Percentiles rank a stretch among this genome's conserved stretches.
phyloP scores from a whole-genome alignment of 2,888 invertebrate species.

The Drosophila greeni region DNA sequence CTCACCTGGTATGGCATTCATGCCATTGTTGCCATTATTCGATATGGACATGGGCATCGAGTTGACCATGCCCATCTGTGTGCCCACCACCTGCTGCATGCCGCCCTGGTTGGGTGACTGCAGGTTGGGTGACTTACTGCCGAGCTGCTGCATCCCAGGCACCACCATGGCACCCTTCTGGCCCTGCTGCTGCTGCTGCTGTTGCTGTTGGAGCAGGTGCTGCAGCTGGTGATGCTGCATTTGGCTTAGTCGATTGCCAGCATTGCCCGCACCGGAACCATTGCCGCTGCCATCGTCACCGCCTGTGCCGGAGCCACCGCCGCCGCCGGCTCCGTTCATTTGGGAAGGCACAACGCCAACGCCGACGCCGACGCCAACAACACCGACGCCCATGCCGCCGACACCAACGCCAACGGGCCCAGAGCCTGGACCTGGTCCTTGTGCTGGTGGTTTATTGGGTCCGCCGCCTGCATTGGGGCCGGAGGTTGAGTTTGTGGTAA shows the following conservation, averaged over 20 bases:
- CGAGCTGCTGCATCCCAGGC: conserved; percentile 86
- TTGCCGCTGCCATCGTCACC: conserved; percentile 50
- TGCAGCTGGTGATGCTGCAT: conserved; percentile 82
- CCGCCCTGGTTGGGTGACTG: conserved; percentile 91
- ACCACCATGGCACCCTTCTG: conserved; percentile 76
- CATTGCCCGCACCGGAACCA: conserved; percentile 35
- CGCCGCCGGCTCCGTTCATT: conserved; percentile 83
- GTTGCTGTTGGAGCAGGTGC: conserved; percentile 81
- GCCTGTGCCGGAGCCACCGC: conserved; percentile 69
- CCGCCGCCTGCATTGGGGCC: conserved; percentile 80
- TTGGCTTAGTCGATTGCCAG: conserved; percentile 75
- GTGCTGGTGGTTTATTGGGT: conserved; percentile 87
- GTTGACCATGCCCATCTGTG: conserved; percentile 85
- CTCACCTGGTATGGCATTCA: conserved; percentile 86
- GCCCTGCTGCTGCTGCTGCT: conserved; percentile 63
- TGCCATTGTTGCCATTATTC: conserved; percentile 86
- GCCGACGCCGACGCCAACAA: conserved; percentile 22
- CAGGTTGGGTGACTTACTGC: conserved; percentile 90
- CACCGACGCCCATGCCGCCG: conserved; percentile 18
- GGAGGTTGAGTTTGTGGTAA: conserved; percentile 68
- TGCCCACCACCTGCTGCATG: conserved; percentile 81
- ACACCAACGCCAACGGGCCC: conserved; percentile 25
- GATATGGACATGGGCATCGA: conserved; percentile 86
- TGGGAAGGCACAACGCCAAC: conserved; percentile 79
- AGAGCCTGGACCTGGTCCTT: conserved; percentile 91